A percentile compares a stretch with the other conserved stretches of the same genome.
These are phyloP conservation scores for Rapana venosa DNA, from an alignment of 2,888 invertebrate genomes.

Conservation along the genomic window DNA sequence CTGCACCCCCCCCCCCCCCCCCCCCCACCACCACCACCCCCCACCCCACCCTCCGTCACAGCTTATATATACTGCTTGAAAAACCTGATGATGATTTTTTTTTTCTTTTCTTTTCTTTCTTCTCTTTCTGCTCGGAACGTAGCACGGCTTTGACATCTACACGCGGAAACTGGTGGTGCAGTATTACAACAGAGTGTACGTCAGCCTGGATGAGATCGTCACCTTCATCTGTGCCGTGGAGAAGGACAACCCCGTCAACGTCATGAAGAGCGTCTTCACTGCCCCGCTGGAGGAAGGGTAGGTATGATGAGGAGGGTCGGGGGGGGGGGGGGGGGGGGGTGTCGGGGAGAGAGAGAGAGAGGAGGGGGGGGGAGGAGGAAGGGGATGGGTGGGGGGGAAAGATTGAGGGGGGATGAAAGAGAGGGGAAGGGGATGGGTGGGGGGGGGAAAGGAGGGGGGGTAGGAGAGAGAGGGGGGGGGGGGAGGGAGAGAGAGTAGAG, in stretches of 20 bases:
- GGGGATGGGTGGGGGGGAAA: neutral
- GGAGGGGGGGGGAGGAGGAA: neutral
- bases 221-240: slow-evolving; percentile 44
- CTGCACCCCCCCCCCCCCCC: no score
- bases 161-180: slow-evolving; percentile 43
- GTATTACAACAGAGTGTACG: slow-evolving; percentile 41
- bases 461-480: neutral
- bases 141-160: slow-evolving; percentile 44
- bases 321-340: neutral
- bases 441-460: no score
- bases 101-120: no score
- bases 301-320: neutral
- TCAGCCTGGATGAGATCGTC: slow-evolving; percentile 43
- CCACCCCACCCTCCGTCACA: no score
- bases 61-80: neutral
- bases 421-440: neutral
- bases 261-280: slow-evolving; percentile 41
- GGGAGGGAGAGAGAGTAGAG: neutral
- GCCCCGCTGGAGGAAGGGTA: slow-evolving; percentile 41
- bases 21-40: no score
- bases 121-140: neutral
- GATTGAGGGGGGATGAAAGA: neutral
- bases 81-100: neutral
- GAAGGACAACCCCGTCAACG: slow-evolving; percentile 43
- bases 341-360: neutral